Evolutionary conservation across 2,797 vertebrate genomes (phyloP).

Genomic region (Poeciliopsis infans): DNA sequence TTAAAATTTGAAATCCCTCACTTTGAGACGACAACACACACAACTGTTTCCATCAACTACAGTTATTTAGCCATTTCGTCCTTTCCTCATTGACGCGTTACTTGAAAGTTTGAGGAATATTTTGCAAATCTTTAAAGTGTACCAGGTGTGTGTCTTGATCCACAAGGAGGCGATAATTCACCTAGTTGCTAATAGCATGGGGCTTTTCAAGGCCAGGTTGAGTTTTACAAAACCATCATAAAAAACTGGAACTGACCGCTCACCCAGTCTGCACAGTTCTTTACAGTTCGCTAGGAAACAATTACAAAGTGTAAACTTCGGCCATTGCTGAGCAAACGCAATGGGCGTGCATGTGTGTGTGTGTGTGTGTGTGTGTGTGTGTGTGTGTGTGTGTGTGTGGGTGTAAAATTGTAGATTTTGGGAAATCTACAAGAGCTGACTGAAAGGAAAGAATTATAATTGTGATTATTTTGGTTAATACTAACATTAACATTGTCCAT

Average conservation of each 20-base stretch:
- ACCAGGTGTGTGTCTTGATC: too few relatives aligned
- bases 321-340: not conserved
- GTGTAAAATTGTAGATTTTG: too few relatives aligned
- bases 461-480: not conserved
- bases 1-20: too few relatives aligned
- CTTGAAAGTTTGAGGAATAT: not conserved
- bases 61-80: not conserved
- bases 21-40: not conserved
- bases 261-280: not conserved
- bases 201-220: not conserved
- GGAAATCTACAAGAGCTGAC: not conserved
- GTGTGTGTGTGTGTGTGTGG: too few relatives aligned
- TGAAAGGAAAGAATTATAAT: not conserved
- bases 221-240: not conserved
- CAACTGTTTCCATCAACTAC: not conserved
- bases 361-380: too few relatives aligned
- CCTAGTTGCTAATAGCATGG: not conserved
- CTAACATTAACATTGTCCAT: not conserved
- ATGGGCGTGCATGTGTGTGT: too few relatives aligned
- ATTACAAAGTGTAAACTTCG: not conserved
- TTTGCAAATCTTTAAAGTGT: not conserved
- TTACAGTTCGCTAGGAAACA: not conserved
- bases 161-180: not conserved
- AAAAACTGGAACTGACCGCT: not conserved
- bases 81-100: not conserved